Evolutionary conservation across 2,113 vertebrate genomes (phyloP).

Genomic region (Mus spicilegus): DNA sequence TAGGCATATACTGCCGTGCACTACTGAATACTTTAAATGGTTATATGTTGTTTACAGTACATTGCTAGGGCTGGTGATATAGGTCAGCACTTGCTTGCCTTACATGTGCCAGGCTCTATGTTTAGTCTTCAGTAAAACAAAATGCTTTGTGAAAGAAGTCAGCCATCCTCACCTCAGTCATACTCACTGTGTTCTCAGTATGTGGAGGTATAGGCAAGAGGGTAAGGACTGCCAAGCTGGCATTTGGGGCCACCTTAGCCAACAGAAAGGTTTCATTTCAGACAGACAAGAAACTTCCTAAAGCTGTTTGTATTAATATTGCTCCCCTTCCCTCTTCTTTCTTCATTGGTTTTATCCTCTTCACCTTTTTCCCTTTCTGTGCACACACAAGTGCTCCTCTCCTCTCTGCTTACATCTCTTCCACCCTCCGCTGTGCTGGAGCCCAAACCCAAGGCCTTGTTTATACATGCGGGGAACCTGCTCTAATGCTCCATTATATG

Average conservation of each 20-base stretch:
- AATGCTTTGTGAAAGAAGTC: conserved; percentile 7
- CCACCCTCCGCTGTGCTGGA: too few relatives aligned
- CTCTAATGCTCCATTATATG: not conserved
- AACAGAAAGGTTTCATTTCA: not conserved
- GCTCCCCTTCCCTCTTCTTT: not conserved
- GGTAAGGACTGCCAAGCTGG: not conserved
- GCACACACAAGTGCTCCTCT: not conserved
- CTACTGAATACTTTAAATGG: not conserved
- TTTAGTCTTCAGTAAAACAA: not conserved
- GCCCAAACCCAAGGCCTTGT: not conserved
- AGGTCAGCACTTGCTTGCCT: not conserved
- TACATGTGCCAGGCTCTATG: not conserved
- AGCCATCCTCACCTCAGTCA: not conserved
- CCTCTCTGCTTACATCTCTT: not conserved
- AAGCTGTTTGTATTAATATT: not conserved
- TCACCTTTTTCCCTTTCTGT: not conserved
- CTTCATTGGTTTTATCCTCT: not conserved
- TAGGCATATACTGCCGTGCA: not conserved
- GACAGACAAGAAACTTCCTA: too few relatives aligned
- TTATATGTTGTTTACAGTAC: not conserved
- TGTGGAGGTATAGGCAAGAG: not conserved
- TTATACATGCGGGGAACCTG: too few relatives aligned
- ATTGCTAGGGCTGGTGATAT: not conserved
- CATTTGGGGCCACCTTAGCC: not conserved
- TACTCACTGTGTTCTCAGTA: not conserved